Base-by-base conservation (phyloP, 1,140 invertebrate species). In the Anastrepha ludens region DNA sequence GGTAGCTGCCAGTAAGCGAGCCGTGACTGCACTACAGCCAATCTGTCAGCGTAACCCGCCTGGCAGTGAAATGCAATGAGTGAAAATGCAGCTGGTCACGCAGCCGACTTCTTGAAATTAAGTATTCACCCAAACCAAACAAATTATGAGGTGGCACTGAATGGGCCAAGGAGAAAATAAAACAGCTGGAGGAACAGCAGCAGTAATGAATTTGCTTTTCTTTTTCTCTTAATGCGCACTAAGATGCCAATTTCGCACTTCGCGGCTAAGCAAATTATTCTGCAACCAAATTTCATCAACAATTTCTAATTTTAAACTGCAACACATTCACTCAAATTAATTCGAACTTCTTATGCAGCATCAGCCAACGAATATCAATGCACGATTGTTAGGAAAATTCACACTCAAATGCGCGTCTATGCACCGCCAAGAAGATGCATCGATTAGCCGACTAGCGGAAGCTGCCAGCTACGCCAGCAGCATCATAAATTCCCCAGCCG, bases 141-240 rank as follows among this genome's bases (percentile, higher is more conserved):
- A n/a, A 74, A 74, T 47, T 17, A 74, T 47, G 67, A 74, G 41
- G 41, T 47, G 67, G 13, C 41, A 74, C 67, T 74, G 41, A 74
- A 74, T 74, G 5, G 5, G 41, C 11, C 7, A 5, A 41, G 41
- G 17, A 1, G 11, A 47, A 47, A 39, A 15, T 6, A 44, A 39
- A 15, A 3, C 13, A 3, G 7, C 2, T 67, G 11, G 9, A 13
- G 64, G 2, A 67, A 41, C 6, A 13, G 29, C 29, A 29, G 29
- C 29, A 29, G 29, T 29, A 29, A 29, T 29, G 29, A 29, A 29
- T 29, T 29, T 1, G 29, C 29, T 29, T 29, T 29, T 29, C 29
- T 29, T 29, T 29, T 29, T 29, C 1, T 29, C 29, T 9, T 29
- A 9, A 9, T 67, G 8, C 11, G 64, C 0, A 3, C 3, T 67